phyloP scores from a whole-genome alignment of 1,140 invertebrate genomes.

The Bathynomus jamesi region DNA sequence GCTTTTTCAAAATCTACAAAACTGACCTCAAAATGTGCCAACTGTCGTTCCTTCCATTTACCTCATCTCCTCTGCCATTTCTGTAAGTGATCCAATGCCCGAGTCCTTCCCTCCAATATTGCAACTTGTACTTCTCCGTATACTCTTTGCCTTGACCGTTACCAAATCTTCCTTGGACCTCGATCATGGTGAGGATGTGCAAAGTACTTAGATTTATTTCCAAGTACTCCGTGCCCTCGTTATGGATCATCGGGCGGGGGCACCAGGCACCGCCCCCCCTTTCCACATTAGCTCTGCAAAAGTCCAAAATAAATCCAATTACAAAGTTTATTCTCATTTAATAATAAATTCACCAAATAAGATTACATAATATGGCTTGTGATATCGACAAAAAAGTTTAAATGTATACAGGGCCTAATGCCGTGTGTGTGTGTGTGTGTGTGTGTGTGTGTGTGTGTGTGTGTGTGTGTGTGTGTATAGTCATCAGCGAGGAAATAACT shows the following conservation, averaged over 20 bases:
- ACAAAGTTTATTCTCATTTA: too few relatives aligned
- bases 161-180: slow-evolving; percentile 86
- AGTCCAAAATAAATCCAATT: too few relatives aligned
- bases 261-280: slow-evolving; percentile 90
- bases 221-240: slow-evolving; percentile 52
- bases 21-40: too few relatives aligned
- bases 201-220: slow-evolving; percentile 71
- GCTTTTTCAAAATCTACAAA: too few relatives aligned
- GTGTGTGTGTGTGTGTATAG: too few relatives aligned
- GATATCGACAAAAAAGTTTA: not conserved
- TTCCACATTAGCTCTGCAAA: slow-evolving; percentile 72
- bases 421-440: too few relatives aligned
- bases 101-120: slow-evolving; percentile 64
- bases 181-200: slow-evolving; percentile 74
- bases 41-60: not conserved
- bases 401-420: not conserved
- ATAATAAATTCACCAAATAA: too few relatives aligned
- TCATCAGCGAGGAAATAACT: too few relatives aligned
- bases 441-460: too few relatives aligned
- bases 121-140: slow-evolving; percentile 71
- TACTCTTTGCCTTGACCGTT: slow-evolving; percentile 86
- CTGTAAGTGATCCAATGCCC: slow-evolving; percentile 19
- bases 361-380: not conserved
- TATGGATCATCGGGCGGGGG: slow-evolving; percentile 60
- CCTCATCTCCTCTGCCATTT: slow-evolving; percentile 16